A percentile compares a stretch with the other conserved stretches of the same genome.
phyloP scores from a whole-genome alignment of 2,888 invertebrate genomes.

The Steinernema carpocapsae region DNA sequence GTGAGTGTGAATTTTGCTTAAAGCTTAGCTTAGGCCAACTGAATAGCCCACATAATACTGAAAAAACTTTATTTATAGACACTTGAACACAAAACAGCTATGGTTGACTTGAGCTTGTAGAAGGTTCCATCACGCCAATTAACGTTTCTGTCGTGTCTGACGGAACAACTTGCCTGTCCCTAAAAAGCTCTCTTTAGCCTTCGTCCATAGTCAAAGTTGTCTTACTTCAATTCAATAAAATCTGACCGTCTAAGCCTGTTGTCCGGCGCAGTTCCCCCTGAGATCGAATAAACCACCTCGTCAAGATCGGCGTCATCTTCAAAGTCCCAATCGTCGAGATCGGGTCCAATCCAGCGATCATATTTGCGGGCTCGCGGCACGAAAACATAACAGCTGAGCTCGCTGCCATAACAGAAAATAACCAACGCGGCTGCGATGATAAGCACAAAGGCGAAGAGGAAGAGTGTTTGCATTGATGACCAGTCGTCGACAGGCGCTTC shows the following conservation, averaged over 20 bases:
- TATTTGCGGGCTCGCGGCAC: constrained; percentile 20
- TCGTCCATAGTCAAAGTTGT: neutral
- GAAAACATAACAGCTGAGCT: constrained; percentile 8
- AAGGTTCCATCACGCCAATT: neutral
- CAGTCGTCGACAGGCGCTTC: constrained; percentile 34
- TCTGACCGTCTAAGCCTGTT: neutral
- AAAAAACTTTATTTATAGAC: too few relatives aligned
- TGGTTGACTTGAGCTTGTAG: constrained; percentile 1
- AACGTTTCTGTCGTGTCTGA: constrained; percentile 7
- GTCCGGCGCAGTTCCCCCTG: constrained; percentile 16
- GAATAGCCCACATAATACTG: too few relatives aligned
- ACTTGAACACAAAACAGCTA: neutral
- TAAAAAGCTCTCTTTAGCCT: neutral
- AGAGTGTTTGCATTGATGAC: constrained; percentile 43
- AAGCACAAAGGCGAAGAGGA: constrained; percentile 42
- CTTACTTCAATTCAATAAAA: constrained; percentile 10
- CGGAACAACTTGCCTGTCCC: neutral
- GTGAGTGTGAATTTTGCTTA: too few relatives aligned
- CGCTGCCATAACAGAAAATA: constrained; percentile 38
- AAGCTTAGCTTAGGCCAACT: too few relatives aligned
- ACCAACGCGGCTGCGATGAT: constrained; percentile 40
- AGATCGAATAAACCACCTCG: constrained; percentile 20
- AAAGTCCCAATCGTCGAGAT: constrained; percentile 24
- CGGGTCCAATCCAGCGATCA: constrained; percentile 18
- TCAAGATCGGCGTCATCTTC: constrained; percentile 22